These are phyloP conservation scores for Ceratoteleas bidentatus DNA, from an alignment of 1,140 invertebrate species.

Conservation along the genomic window DNA sequence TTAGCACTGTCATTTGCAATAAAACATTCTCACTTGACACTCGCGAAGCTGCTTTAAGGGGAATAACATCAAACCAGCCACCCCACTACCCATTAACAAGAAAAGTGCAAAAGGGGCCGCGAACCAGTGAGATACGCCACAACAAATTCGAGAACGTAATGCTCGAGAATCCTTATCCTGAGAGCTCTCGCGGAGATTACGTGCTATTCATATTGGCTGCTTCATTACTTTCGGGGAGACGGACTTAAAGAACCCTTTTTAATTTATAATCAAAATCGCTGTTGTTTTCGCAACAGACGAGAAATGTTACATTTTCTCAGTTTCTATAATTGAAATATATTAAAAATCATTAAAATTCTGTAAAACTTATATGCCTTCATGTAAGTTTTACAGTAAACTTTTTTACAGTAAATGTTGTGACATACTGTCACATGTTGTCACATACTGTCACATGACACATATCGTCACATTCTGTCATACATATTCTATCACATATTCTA, in stretches of 20 bases:
- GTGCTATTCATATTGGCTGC: constrained; percentile 44
- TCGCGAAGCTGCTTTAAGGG: constrained; percentile 7
- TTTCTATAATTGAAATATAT: too few species aligned
- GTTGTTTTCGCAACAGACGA: too few species aligned
- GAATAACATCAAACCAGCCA: constrained; percentile 19
- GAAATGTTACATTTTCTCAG: too few species aligned
- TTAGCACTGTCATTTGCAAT: constrained; percentile 14
- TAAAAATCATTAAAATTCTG: too few species aligned
- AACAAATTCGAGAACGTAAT: constrained; percentile 48
- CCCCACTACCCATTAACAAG: constrained; percentile 24
- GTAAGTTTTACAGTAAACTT: too few species aligned
- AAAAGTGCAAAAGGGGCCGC: constrained; percentile 33
- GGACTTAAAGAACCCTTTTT: constrained; percentile 10
- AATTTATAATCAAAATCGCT: constrained; percentile 8
- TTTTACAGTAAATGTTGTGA: too few species aligned
- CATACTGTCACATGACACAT: too few species aligned
- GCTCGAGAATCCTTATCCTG: constrained; percentile 41
- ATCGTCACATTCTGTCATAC: too few species aligned
- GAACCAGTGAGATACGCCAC: constrained; percentile 25
- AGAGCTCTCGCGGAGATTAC: constrained; percentile 46
- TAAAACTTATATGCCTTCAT: too few species aligned
- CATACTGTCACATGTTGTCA: too few species aligned
- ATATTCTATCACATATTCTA: too few species aligned
- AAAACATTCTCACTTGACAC: constrained; percentile 32
- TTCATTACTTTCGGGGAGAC: constrained; percentile 40